A percentile compares a stretch with the other conserved stretches of the same genome.
Evolutionary conservation across 2,113 vertebrate species (phyloP).

Genomic region (Hassar affinis): DNA sequence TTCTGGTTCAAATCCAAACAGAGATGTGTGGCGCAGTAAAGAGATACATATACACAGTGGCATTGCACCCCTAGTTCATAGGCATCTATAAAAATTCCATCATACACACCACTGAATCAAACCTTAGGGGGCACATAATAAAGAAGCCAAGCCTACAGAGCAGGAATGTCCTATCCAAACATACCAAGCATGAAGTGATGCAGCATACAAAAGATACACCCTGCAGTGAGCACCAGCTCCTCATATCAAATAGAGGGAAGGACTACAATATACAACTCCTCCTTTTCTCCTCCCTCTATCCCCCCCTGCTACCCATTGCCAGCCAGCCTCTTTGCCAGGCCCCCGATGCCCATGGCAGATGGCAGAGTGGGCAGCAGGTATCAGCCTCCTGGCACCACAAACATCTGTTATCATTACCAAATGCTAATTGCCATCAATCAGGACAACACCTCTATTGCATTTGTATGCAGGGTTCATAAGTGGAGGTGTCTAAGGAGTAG

Average conservation of each 20-base stretch:
- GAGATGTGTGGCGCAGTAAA: background rate
- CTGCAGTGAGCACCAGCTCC: conserved; percentile 31
- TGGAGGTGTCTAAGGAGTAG: conserved; percentile 43
- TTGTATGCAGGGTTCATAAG: conserved; percentile 73
- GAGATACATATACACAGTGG: background rate
- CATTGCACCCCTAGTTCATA: background rate
- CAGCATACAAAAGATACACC: conserved; percentile 34
- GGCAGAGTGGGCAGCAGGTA: conserved; percentile 83
- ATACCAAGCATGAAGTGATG: conserved; percentile 25
- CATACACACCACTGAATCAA: conserved; percentile 31
- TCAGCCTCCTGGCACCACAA: conserved; percentile 86
- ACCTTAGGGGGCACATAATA: conserved; percentile 36
- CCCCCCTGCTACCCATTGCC: conserved; percentile 49
- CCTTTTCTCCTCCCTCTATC: conserved; percentile 40
- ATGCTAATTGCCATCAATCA: conserved; percentile 95
- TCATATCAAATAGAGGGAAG: conserved; percentile 40
- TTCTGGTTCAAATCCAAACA: background rate
- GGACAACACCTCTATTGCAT: conserved; percentile 84
- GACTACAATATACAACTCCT: conserved; percentile 41
- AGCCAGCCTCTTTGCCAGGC: conserved; percentile 58
- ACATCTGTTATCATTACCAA: conserved; percentile 91
- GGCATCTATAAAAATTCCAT: conserved; percentile 34
- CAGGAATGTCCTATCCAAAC: conserved; percentile 30
- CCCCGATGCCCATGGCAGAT: conserved; percentile 82
- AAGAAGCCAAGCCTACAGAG: conserved; percentile 33